Base-by-base conservation (phyloP, 2,888 invertebrate genomes). In the Drosophila pseudotalamancana region DNA sequence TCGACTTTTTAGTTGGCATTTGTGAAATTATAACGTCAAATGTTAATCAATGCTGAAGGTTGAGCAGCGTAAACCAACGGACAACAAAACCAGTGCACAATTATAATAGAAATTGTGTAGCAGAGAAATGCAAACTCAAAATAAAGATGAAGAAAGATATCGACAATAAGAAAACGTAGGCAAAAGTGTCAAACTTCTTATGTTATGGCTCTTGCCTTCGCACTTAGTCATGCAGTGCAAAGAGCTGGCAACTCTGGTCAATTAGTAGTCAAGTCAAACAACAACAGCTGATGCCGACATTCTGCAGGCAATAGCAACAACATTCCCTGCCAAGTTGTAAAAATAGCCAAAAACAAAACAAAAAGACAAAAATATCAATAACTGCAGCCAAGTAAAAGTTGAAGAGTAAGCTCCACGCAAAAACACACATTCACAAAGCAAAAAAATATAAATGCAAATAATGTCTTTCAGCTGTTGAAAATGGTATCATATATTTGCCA, bases 41-140 rank as follows among this genome's bases (percentile, higher is more conserved):
- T 88, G 87, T 84, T 87, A 88, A 85, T 88, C 81, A 87, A 81
- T 87, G 76, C 65, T 72, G 88, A 85, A 85, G 85, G 85, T 87
- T 85, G 69, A 39, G 56, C 75, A 63, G 32, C 43, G 55, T 23
- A 51, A 67, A 68, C 61, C 43, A 56, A 75, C 51, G 25, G 45
- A 29, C 65, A 77, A 56, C 78, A 73, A 55, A 56, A 68, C 46
- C 43, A 75, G 51, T 63, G 49, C 46, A 68, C 62, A 70, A 40
- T 45, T 60, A 50, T 51, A 59, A 73, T 50, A 60, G 31, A 46
- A 82, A 85, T 74, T 85, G 79, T 71, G 68, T 63, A 65, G 59
- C 31, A 43, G 50, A 56, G 64, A 57, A 55, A 83, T 63, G 71
- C 0, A 78, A 71, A 66, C 57, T 60, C 68, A 63, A 66, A 64